A percentile compares a stretch with the other conserved stretches of the same genome.
Evolutionary conservation across 2,113 vertebrate species (phyloP).

Genomic region (Entelurus aequoreus): DNA sequence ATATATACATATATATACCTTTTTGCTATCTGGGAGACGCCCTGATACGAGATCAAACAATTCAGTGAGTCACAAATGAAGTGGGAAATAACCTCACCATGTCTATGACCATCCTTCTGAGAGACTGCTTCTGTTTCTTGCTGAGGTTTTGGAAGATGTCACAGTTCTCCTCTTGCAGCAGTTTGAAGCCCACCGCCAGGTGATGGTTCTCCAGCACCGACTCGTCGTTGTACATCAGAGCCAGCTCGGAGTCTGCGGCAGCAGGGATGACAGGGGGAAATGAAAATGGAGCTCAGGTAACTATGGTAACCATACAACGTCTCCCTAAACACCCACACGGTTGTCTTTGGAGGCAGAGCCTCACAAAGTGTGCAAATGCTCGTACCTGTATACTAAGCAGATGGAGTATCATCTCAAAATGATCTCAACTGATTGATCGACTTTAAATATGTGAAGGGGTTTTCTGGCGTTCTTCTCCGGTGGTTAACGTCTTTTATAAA

Average conservation of each 20-base stretch:
- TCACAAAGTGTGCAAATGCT: slow-evolving; percentile 3
- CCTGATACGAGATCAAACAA: too few relatives aligned
- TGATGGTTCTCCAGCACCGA: slow-evolving; percentile 98
- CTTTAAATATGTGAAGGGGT: too few relatives aligned
- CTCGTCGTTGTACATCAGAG: slow-evolving; percentile 97
- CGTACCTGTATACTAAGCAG: slow-evolving; percentile 14
- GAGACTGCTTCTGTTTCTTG: slow-evolving; percentile 91
- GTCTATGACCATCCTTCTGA: slow-evolving; percentile 97
- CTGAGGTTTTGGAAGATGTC: slow-evolving; percentile 98
- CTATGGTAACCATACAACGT: slow-evolving; percentile 20
- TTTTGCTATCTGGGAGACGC: too few relatives aligned
- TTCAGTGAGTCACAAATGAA: too few relatives aligned
- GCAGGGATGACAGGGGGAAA: slow-evolving; percentile 15
- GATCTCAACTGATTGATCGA: too few relatives aligned
- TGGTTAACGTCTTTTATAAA: too few relatives aligned
- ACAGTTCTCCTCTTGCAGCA: slow-evolving; percentile 94
- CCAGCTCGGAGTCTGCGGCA: slow-evolving; percentile 88
- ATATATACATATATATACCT: too few relatives aligned
- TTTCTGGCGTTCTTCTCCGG: too few relatives aligned
- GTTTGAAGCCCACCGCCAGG: slow-evolving; percentile 93
- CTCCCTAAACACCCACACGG: slow-evolving; percentile 6
- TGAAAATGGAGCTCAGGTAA: slow-evolving; percentile 26
- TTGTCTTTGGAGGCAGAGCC: slow-evolving; percentile 10
- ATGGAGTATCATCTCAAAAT: too few relatives aligned
- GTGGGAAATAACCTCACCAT: slow-evolving; percentile 75